These are phyloP conservation scores for Drosophila mimetica DNA, from an alignment of 2,888 invertebrate species.

Conservation along the genomic window DNA sequence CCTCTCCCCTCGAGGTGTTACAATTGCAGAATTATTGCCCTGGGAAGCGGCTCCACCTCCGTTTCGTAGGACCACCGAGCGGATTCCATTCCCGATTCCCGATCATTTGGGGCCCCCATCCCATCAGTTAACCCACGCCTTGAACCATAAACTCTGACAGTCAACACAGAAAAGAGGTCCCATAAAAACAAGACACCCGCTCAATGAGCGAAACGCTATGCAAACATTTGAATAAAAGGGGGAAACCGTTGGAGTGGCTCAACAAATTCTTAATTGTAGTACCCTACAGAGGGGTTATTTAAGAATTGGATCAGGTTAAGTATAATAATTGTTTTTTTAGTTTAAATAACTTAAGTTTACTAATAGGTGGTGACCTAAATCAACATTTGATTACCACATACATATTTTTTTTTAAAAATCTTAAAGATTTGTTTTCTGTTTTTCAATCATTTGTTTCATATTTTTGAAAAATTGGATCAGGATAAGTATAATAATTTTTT, in stretches of 20 bases:
- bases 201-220: constrained; percentile 55
- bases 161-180: constrained; percentile 4
- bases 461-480: no score
- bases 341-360: no score
- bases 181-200: constrained; percentile 32
- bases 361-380: no score
- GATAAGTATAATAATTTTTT: no score
- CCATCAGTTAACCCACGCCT: constrained; percentile 38
- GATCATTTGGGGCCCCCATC: constrained; percentile 11
- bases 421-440: no score
- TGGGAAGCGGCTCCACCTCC: constrained; percentile 75
- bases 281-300: background rate
- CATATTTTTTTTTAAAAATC: no score
- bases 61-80: constrained; percentile 70
- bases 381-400: no score
- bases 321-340: background rate
- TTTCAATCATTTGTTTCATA: no score
- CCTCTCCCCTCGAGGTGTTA: constrained; percentile 53
- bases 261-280: constrained; percentile 46
- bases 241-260: constrained; percentile 28
- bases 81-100: constrained; percentile 1
- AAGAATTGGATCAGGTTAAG: background rate
- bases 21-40: constrained; percentile 80
- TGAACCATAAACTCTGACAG: constrained; percentile 28
- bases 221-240: constrained; percentile 38